phyloP scores from a whole-genome alignment of 2,113 vertebrate genomes.

The Motacilla alba region DNA sequence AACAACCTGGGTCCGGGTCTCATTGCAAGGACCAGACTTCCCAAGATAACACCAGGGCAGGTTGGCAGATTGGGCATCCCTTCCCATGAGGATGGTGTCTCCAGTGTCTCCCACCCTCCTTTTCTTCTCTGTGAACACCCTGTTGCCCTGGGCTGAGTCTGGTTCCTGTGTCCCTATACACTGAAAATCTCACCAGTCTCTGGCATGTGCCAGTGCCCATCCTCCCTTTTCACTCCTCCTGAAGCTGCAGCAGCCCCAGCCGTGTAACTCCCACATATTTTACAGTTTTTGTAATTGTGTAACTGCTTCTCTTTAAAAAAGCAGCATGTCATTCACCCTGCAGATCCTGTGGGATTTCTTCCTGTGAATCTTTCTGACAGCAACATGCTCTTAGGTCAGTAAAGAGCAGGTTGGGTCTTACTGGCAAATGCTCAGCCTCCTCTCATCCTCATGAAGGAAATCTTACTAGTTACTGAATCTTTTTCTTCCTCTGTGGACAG shows the following conservation, averaged over 20 bases:
- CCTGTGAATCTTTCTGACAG: not conserved
- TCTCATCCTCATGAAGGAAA: accelerated
- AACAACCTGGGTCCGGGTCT: not conserved
- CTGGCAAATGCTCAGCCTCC: not conserved
- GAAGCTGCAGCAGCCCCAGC: accelerated
- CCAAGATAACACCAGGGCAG: not conserved
- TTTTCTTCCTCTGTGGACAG: not conserved
- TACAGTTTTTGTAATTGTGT: not conserved
- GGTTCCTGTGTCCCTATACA: too few relatives aligned
- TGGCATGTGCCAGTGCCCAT: accelerated
- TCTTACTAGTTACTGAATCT: not conserved
- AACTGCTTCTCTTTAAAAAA: not conserved
- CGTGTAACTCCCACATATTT: not conserved
- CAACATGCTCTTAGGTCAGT: not conserved
- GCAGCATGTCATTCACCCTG: not conserved
- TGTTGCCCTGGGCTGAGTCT: accelerated
- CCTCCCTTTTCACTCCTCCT: accelerated
- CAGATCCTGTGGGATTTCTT: not conserved
- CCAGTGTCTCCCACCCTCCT: not conserved
- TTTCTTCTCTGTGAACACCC: not conserved
- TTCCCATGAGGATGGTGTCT: accelerated
- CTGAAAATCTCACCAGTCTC: not conserved
- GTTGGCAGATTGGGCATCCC: not conserved
- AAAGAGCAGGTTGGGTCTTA: not conserved
- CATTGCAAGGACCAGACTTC: not conserved